A percentile compares a stretch with the other conserved stretches of the same genome.
These are phyloP conservation scores for Rhagoletis pomonella DNA, from an alignment of 1,140 invertebrate genomes.

Conservation along the genomic window DNA sequence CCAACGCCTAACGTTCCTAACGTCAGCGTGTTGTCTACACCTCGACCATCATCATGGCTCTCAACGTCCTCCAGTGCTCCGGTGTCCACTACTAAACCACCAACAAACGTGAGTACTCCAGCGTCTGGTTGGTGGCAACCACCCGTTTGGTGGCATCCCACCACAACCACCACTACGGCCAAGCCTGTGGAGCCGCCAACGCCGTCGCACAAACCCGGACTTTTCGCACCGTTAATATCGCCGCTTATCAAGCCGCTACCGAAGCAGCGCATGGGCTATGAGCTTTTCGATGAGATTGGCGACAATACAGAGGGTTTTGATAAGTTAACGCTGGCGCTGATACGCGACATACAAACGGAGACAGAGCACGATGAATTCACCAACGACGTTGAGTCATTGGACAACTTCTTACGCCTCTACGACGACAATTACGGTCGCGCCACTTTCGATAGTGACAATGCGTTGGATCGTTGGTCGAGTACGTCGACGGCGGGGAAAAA, in stretches of 20 bases:
- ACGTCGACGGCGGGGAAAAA: constrained; percentile 72
- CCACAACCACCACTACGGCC: constrained; percentile 62
- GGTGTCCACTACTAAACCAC: constrained; percentile 56
- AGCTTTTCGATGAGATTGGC: constrained; percentile 65
- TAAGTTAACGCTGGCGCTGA: constrained; percentile 65
- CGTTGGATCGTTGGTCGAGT: constrained; percentile 69
- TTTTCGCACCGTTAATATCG: constrained; percentile 62
- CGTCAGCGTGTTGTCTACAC: constrained; percentile 16
- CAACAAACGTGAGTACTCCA: constrained; percentile 38
- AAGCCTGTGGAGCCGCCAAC: constrained; percentile 62
- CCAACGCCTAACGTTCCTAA: constrained; percentile 58
- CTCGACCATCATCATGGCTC: background rate
- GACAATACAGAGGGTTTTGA: constrained; percentile 66
- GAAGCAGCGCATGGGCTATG: constrained; percentile 62
- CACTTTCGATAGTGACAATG: constrained; percentile 66
- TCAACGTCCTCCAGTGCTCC: background rate
- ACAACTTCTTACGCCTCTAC: constrained; percentile 72
- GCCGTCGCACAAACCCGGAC: constrained; percentile 61
- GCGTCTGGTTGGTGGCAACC: constrained; percentile 67
- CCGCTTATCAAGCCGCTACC: constrained; percentile 16
- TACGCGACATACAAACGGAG: constrained; percentile 70
- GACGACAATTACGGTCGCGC: constrained; percentile 72
- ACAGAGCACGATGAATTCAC: constrained; percentile 66
- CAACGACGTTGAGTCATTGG: constrained; percentile 70
- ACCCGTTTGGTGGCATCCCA: constrained; percentile 58